A percentile compares a stretch with the other conserved stretches of the same genome.
Conservation (phyloP, 2,888 invertebrate species). For the Nymphalis c-album region DNA sequence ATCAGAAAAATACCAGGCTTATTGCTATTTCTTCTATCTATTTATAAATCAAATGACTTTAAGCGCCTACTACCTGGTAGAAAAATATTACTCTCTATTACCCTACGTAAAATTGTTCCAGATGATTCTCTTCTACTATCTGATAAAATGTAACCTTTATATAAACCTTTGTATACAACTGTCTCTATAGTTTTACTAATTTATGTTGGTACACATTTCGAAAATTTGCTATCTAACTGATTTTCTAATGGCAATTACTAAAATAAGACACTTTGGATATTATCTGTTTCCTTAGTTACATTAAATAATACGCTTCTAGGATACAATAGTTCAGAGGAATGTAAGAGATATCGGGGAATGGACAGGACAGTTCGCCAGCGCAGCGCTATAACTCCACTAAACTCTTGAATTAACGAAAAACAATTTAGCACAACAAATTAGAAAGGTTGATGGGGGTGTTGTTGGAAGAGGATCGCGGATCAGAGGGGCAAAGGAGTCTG, state of each 20-base stretch:
- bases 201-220: constrained; percentile 71
- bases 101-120: constrained; percentile 75
- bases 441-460: constrained; percentile 75
- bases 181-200: constrained; percentile 66
- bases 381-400: constrained; percentile 26
- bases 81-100: constrained; percentile 73
- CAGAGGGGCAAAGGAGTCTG: constrained; percentile 76
- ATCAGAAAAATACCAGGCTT: constrained; percentile 68
- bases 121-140: constrained; percentile 56
- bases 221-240: constrained; percentile 77
- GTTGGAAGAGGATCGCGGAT: constrained; percentile 78
- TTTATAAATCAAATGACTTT: constrained; percentile 64
- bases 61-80: constrained; percentile 76
- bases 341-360: constrained; percentile 67
- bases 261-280: constrained; percentile 79
- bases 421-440: constrained; percentile 44
- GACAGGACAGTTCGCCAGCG: constrained; percentile 49
- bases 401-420: constrained; percentile 17
- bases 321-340: constrained; percentile 66
- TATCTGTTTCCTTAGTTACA: constrained; percentile 71
- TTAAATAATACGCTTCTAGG: constrained; percentile 57
- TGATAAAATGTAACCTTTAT: constrained; percentile 55
- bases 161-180: constrained; percentile 55
- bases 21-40: constrained; percentile 68
- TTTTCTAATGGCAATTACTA: constrained; percentile 76